A percentile compares a stretch with the other conserved stretches of the same genome.
These are phyloP conservation scores for Campylomormyrus tamandua DNA, from an alignment of 2,113 vertebrate species.

Conservation along the genomic window DNA sequence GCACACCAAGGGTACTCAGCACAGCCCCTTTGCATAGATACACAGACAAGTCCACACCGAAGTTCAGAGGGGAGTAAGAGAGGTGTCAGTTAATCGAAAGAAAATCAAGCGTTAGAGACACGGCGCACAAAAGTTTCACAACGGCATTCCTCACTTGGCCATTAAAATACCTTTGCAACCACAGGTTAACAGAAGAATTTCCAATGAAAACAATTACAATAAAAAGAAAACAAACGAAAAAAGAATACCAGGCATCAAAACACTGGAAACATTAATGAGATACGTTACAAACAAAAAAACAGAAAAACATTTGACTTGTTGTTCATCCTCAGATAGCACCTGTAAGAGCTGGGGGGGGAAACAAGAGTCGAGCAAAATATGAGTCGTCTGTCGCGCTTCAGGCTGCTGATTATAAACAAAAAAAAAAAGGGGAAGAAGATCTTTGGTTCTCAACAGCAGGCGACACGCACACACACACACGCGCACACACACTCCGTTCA, in stretches of 20 bases:
- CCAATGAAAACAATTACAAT: neutral
- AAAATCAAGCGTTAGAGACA: slow-evolving; percentile 21
- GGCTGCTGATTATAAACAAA: slow-evolving; percentile 25
- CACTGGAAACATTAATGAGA: neutral
- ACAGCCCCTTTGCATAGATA: slow-evolving; percentile 35
- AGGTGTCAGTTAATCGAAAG: slow-evolving; percentile 31
- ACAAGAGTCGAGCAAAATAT: neutral
- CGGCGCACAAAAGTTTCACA: neutral
- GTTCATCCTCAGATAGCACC: neutral
- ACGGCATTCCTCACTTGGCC: neutral
- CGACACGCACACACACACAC: slow-evolving; percentile 27
- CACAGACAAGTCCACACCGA: slow-evolving; percentile 29
- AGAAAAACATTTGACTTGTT: neutral
- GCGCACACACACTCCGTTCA: slow-evolving; percentile 45
- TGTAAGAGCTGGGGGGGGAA: neutral
- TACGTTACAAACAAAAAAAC: neutral
- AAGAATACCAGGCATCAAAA: neutral
- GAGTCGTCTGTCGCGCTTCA: neutral
- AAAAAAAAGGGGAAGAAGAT: slow-evolving; percentile 26
- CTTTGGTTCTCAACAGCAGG: slow-evolving; percentile 28
- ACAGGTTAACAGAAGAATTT: neutral
- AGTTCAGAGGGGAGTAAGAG: slow-evolving; percentile 26
- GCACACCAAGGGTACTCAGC: slow-evolving; percentile 37
- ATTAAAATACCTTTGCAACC: neutral
- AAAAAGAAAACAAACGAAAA: slow-evolving; percentile 1